Evolutionary conservation across 2,888 invertebrate species (phyloP).

Genomic region (Leptopterna dolabrata): DNA sequence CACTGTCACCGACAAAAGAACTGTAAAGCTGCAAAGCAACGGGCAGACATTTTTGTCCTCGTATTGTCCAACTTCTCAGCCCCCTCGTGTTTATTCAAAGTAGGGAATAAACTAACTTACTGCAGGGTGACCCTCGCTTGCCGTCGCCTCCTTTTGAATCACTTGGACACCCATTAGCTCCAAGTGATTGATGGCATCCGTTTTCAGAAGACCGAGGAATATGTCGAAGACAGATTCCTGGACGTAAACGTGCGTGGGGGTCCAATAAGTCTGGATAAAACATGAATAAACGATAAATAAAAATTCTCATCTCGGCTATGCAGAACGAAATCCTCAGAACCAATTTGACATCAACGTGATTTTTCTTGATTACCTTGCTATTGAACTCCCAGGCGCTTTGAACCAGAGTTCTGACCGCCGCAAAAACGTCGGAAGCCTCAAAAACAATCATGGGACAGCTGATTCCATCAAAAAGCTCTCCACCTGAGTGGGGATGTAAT

Average conservation of each 20-base stretch:
- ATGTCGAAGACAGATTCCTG: not conserved
- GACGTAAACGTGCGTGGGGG: not conserved
- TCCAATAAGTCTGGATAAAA: not conserved
- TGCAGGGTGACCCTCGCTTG: not conserved
- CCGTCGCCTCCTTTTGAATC: not conserved
- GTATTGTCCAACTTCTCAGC: no score
- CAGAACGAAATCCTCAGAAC: no score
- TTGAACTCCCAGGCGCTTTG: not conserved
- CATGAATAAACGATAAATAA: not conserved
- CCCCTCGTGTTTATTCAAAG: no score
- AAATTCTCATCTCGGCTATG: not conserved
- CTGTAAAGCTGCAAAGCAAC: no score
- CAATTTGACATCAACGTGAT: no score
- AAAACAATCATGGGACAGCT: constrained; percentile 11
- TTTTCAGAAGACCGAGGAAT: constrained; percentile 1
- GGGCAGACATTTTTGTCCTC: no score
- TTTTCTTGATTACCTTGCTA: not conserved
- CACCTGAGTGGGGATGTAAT: not conserved
- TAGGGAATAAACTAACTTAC: not conserved
- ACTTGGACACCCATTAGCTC: not conserved
- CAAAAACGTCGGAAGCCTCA: not conserved
- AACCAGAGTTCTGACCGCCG: not conserved
- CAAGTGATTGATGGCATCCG: not conserved
- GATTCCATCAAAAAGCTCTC: not conserved
- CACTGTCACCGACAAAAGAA: no score